Base-by-base conservation (phyloP, 2,113 vertebrate species). In the Mormyrus iriodes region DNA sequence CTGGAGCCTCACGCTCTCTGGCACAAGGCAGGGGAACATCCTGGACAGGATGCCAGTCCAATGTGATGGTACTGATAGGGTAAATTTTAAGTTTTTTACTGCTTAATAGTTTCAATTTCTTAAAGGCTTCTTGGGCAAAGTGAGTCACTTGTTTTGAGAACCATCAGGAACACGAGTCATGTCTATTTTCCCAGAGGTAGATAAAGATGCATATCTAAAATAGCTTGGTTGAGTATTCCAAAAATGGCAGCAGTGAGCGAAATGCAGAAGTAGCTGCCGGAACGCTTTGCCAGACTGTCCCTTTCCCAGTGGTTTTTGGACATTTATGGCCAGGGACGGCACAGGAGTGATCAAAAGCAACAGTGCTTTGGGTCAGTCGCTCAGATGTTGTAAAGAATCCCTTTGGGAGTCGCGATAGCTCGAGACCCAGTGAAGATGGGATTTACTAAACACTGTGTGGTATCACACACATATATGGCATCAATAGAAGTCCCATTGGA, bases 61-160 rank as follows among this genome's bases (percentile, higher is more conserved):
- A 73, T 35, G n/a, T 13, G 1, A 13, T 79, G 31, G 73, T 10
- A 84, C 42, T n/a, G 82, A 48, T 46, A 10, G 19, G 44, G 17
- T 48, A 46, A 46, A 46, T 84, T 19, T 9, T 83, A 44, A 19
- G 1, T 12, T 27, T 46, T 48, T 84, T 48, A 9, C 35, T 24
- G 21, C 21, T 84, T 5, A 9, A 27, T 84, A 52, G 31, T 51
- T 35, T 86, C 1, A 31, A 19, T 86, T 52, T 46, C 27, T 52
- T 52, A 48, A 86, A 35, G 49, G 84, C 39, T 51, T 53, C n/a
- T 49, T 86, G 51, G 49, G 49, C 85, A 86, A 39, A 52, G 2
- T 86, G 85, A 86, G 49, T 86, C 85, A 86, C 31, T 86, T 31
- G 48, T 52, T 86, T 55, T 52, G 85, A 53, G 85, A 53, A 53